phyloP scores from a whole-genome alignment of 2,113 vertebrate genomes.

The Cairina moschata region DNA sequence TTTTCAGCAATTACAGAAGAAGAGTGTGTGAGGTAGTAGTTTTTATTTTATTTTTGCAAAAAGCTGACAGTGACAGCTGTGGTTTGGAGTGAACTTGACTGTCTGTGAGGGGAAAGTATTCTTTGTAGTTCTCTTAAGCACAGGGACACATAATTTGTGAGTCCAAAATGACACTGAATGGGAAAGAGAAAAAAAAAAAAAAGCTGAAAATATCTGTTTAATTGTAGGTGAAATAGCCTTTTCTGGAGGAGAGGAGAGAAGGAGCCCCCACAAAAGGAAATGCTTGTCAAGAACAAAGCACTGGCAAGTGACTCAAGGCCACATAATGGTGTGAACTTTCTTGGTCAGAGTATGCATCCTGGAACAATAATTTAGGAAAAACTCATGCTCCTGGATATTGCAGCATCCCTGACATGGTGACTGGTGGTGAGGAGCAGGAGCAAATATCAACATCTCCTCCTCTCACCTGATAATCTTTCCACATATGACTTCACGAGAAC shows the following conservation, averaged over 20 bases:
- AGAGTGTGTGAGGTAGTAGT: neutral
- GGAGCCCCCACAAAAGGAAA: neutral
- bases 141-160: neutral
- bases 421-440: rapidly evolving
- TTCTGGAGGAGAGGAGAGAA: neutral
- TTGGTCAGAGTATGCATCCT: neutral
- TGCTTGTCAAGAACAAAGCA: neutral
- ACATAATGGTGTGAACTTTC: neutral
- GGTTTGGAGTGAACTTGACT: neutral
- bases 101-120: neutral
- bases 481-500: neutral
- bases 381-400: rapidly evolving
- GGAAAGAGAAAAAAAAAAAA: neutral
- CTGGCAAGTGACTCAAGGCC: neutral
- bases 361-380: neutral
- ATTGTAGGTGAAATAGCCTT: neutral
- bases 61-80: neutral
- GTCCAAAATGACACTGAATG: neutral
- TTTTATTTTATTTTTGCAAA: neutral
- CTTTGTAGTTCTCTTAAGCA: neutral
- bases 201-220: neutral
- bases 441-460: neutral
- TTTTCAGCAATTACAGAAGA: neutral
- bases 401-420: neutral
- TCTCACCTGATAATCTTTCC: neutral